Base-by-base conservation (phyloP, 2,797 vertebrate species). In the Falco peregrinus region DNA sequence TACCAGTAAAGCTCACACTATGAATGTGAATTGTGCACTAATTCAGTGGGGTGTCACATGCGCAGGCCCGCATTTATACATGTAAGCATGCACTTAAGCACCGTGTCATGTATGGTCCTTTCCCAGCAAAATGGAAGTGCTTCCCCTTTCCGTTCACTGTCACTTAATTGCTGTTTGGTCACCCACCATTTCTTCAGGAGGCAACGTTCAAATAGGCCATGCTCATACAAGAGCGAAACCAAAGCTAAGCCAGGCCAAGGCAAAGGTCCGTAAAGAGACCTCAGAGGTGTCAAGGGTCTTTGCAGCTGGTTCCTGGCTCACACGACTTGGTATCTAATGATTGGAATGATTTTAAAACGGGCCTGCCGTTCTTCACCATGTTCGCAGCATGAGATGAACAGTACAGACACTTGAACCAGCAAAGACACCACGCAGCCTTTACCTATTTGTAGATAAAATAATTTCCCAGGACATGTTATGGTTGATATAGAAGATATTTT, bases 311-410 rank as follows among this genome's bases (percentile, higher is more conserved):
- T 63, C 15, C 67, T 59, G 18, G 8, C 16, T 84, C 41, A 28
- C 15, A 67, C 1, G 0, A 53, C 63, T 86, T 76, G 18, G 2
- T n/a, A 25, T 53, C 13, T 53, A 60, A 48, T 22, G 13, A 10
- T n/a, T 48, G 35, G 26, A 87, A 39, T 41, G 9, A 25, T 71
- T 78, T 69, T 83, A 8, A 19, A 9, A 61, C 54, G 31, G 61
- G 7, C 5, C 26, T 3, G 0, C 9, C 13, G 13, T 51, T 90
- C 26, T 82, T 87, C 4, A 1, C 29, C 29, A 25, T 3, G 0
- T 84, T 37, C 47, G 35, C 10, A 45, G 19, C n/a, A n/a, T 24
- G 24, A 56, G 28, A 41, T 11, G 15, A 84, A 65, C 11, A n/a
- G 21, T 11, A 25, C 21, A 76, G 68, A 78, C 28, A 51, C 6